Percentiles rank a stretch among this genome's conserved stretches.
Conservation (phyloP, 2,888 invertebrate species). For the Ypsolopha sequella region DNA sequence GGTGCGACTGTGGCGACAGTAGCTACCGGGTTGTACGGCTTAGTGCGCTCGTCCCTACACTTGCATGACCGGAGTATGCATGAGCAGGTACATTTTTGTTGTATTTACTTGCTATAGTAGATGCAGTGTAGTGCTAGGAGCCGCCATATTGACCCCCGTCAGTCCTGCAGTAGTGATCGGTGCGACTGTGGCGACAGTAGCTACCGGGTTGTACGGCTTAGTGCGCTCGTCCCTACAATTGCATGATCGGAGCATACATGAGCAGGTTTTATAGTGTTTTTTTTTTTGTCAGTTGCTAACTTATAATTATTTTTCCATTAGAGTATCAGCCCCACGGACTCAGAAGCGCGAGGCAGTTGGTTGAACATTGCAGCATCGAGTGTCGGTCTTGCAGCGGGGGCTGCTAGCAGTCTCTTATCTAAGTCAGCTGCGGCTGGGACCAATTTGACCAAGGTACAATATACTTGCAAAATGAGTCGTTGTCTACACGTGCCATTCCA, state of each 20-base stretch:
- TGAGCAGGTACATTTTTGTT: constrained; percentile 45
- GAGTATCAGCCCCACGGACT: constrained; percentile 59
- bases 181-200: constrained; percentile 54
- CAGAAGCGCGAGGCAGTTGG: constrained; percentile 72
- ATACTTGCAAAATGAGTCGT: too few species aligned
- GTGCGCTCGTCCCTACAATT: constrained; percentile 58
- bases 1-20: too few species aligned
- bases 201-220: constrained; percentile 63
- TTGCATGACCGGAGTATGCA: constrained; percentile 58
- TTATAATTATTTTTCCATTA: constrained; percentile 13
- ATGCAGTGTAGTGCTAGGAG: too few species aligned
- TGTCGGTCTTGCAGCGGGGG: constrained; percentile 66
- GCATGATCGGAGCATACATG: constrained; percentile 56
- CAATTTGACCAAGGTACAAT: constrained; percentile 51
- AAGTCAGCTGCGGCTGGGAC: constrained; percentile 59
- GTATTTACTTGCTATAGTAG: too few species aligned
- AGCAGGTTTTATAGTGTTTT: constrained; percentile 40
- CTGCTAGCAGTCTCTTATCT: constrained; percentile 54
- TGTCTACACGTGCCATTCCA: background rate
- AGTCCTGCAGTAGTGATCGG: constrained; percentile 57
- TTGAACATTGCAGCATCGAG: constrained; percentile 69
- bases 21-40: constrained; percentile 58
- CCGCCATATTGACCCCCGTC: constrained; percentile 55
- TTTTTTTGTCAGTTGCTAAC: too few species aligned
- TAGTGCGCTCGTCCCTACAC: constrained; percentile 56